phyloP scores from a whole-genome alignment of 1,140 invertebrate species.

The Trigoniulus corallinus region DNA sequence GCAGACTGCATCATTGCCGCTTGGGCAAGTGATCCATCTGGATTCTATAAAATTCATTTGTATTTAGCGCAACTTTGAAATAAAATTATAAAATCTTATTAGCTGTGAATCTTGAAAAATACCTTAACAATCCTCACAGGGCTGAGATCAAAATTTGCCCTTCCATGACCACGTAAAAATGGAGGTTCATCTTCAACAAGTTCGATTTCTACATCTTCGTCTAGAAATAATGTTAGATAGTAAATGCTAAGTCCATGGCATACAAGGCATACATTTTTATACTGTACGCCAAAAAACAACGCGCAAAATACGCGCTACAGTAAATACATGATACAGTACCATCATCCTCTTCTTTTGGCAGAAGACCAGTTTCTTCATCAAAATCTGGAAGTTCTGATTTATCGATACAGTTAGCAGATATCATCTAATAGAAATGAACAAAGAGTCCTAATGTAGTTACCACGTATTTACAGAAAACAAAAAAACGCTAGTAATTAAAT shows the following conservation, averaged over 20 bases:
- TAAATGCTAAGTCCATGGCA: not conserved
- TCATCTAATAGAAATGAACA: slow-evolving; percentile 38
- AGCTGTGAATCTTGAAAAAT: too few relatives aligned
- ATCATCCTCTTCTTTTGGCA: slow-evolving; percentile 66
- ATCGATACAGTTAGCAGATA: slow-evolving; percentile 64
- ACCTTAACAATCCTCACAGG: slow-evolving; percentile 89
- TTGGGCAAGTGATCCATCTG: slow-evolving; percentile 89
- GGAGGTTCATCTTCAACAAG: slow-evolving; percentile 96
- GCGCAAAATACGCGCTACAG: not conserved
- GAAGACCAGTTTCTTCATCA: slow-evolving; percentile 69
- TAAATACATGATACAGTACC: slow-evolving; percentile 29
- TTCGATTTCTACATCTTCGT: slow-evolving; percentile 98
- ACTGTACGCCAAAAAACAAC: too few relatives aligned
- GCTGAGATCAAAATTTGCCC: slow-evolving; percentile 77
- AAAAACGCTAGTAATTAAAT: too few relatives aligned
- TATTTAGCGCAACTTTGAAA: too few relatives aligned
- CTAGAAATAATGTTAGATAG: slow-evolving; percentile 22
- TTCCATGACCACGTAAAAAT: slow-evolving; percentile 74
- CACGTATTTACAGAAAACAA: not conserved
- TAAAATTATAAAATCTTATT: too few relatives aligned
- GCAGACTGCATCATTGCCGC: slow-evolving; percentile 99
- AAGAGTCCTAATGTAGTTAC: not conserved
- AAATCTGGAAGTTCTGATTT: slow-evolving; percentile 81
- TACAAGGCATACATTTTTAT: too few relatives aligned
- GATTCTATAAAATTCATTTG: slow-evolving; percentile 44